Conservation (phyloP, 2,113 vertebrate species). For the Vidua macroura region DNA sequence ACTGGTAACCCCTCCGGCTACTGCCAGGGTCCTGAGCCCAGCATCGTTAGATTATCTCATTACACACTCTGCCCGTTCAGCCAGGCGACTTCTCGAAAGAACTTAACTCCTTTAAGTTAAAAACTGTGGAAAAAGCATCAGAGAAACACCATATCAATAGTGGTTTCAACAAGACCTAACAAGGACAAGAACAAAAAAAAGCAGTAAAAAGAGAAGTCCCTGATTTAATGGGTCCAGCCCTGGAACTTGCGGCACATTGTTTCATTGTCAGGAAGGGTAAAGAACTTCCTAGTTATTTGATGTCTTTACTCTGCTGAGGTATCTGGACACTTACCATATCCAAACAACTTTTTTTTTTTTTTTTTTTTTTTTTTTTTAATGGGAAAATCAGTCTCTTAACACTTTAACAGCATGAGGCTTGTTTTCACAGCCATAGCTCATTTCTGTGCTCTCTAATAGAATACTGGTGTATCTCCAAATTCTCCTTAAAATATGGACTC, state of each 20-base stretch:
- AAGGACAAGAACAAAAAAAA: accelerated
- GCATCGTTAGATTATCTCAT: background rate
- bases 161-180: background rate
- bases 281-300: background rate
- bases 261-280: background rate
- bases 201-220: background rate
- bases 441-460: background rate
- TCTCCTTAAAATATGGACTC: background rate
- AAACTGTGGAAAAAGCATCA: background rate
- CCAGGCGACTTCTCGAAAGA: background rate
- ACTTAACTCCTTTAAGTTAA: background rate
- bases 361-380: too few species aligned
- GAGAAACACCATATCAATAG: background rate
- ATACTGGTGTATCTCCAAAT: background rate
- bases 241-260: background rate
- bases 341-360: background rate
- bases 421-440: background rate
- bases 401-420: background rate
- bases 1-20: background rate
- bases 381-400: background rate
- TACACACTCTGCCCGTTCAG: background rate
- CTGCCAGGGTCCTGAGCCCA: background rate
- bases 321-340: background rate
- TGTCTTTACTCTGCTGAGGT: background rate
- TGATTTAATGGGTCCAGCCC: background rate